Evolutionary conservation across 2,113 vertebrate genomes (phyloP), one percentile per base, ranked within the genome.

Genomic region (Bujurquina vittata): DNA sequence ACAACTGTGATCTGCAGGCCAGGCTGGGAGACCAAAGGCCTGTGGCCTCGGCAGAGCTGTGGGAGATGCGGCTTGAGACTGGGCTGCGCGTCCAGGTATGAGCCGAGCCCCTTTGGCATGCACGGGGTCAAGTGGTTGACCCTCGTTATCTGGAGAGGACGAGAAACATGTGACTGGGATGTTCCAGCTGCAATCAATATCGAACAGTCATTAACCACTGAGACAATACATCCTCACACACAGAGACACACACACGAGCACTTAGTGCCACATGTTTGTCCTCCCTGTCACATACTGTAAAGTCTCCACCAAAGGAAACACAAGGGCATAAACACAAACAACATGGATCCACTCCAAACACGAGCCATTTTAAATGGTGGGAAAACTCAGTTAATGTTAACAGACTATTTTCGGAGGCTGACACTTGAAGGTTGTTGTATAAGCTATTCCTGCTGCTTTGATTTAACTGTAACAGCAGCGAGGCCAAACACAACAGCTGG

Each of bases 111-210:
- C 56, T 88, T 67, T n/a, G 90, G 89, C 91, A 89, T 89, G 87
- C 81, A 76, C 5, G 6, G 83, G 93, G 93, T 94, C 93, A 92
- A 94, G 91, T 92, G 93, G 89, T 93, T 93, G 93, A 93, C 92
- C 89, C 75, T 87, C 77, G 73, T 94, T 95, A 93, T 95, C 93
- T 90, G 58, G 60, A 84, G 84, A 91, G 84, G 80, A 90, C 58
- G 1, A 77, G 87, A 62, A 91, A 88, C 90, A 89, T 89, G 87
- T 88, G 92, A 93, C 82, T 75, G 20, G 59, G 76, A 86, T 17
- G 57, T 88, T 91, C 82, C 91, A 91, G 90, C 90, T 91, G 84
- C 83, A 82, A 94, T 95, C 93, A 92, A 93, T 94, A 94, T 84
- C 72, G 8, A 92, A 87, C 82, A 89, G 91, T 90, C 92, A 94